Conservation (phyloP, 2,113 vertebrate species). For the Chaenogobius annularis region DNA sequence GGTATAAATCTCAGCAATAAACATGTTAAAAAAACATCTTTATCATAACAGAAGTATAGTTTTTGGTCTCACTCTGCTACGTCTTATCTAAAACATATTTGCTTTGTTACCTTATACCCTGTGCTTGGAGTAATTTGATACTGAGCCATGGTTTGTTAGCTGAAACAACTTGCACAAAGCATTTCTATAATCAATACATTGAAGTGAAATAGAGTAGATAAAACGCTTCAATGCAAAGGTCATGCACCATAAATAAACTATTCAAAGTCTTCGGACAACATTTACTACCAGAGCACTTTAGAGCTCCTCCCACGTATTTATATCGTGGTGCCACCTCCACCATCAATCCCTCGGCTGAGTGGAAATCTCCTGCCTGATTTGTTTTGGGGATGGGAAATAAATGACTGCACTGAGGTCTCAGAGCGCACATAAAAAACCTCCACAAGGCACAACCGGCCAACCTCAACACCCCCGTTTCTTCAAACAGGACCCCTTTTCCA, state of each 20-base stretch:
- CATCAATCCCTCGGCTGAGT: conserved; percentile 42
- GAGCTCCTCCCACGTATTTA: neutral
- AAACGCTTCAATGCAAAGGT: neutral
- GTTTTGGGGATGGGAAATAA: conserved; percentile 59
- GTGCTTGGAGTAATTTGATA: neutral
- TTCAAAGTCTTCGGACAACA: neutral
- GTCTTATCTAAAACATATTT: neutral
- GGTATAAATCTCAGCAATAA: neutral
- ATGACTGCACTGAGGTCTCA: conserved; percentile 57
- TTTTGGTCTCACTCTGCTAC: neutral
- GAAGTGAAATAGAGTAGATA: neutral
- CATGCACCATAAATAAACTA: conserved; percentile 1
- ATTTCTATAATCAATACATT: neutral
- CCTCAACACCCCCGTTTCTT: conserved; percentile 36
- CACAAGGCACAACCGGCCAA: conserved; percentile 35
- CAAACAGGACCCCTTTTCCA: conserved; percentile 2
- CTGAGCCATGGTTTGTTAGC: neutral
- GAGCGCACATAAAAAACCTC: conserved; percentile 46
- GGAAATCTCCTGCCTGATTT: conserved; percentile 64
- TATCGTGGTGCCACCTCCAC: conserved; percentile 11
- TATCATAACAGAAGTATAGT: neutral
- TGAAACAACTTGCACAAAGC: neutral
- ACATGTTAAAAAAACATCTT: neutral
- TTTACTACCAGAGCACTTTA: neutral
- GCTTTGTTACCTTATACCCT: neutral